These are phyloP conservation scores for Heterodera filipjevi DNA, from an alignment of 2,888 invertebrate genomes.

Conservation along the genomic window DNA sequence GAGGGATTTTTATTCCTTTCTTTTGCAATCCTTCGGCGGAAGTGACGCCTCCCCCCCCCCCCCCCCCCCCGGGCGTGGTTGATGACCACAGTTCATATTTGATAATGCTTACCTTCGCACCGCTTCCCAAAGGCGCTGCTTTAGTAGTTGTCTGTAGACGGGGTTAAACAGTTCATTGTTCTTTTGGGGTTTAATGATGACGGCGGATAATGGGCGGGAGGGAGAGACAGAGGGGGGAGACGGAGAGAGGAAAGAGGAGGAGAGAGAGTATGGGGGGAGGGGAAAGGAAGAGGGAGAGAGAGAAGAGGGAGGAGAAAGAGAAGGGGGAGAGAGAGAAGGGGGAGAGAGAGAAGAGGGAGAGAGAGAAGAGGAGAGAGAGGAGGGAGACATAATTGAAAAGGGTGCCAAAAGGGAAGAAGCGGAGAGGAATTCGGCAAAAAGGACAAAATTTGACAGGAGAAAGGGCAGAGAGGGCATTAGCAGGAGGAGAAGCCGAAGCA, in stretches of 20 bases:
- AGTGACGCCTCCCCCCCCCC: background rate
- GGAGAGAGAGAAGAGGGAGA: background rate
- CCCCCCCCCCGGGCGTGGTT: too few relatives aligned
- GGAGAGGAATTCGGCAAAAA: background rate
- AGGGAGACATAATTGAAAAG: too few relatives aligned
- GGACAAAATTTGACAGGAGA: background rate
- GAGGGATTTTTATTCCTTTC: too few relatives aligned
- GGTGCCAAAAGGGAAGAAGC: background rate
- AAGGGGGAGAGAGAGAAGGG: background rate
- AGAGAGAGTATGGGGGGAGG: background rate
- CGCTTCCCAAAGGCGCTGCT: background rate
- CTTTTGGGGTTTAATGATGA: background rate
- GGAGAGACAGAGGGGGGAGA: background rate
- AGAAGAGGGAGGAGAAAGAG: background rate
- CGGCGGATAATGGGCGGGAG: background rate
- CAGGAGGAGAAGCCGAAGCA: background rate
- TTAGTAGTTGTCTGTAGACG: slow-evolving; percentile 4
- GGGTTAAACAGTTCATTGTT: background rate
- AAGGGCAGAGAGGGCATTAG: background rate
- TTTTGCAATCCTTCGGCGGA: background rate
- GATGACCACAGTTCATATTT: background rate
- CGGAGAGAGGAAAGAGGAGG: too few relatives aligned
- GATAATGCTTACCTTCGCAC: background rate
- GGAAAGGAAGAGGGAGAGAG: background rate
- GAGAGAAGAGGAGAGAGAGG: background rate